These are phyloP conservation scores for Agrotis exclamationis DNA, from an alignment of 2,888 invertebrate genomes.

Conservation along the genomic window DNA sequence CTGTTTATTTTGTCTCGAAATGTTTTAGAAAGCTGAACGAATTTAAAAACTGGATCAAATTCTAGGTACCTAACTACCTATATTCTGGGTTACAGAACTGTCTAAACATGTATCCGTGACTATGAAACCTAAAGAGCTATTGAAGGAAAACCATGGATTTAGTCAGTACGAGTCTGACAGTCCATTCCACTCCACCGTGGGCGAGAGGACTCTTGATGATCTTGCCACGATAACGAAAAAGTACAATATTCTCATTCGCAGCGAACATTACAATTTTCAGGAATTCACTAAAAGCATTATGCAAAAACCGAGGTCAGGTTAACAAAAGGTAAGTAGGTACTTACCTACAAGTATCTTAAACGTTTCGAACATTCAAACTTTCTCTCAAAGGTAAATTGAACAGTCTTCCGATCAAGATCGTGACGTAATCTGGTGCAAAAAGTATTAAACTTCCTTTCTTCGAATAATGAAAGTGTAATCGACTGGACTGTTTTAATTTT, in stretches of 20 bases:
- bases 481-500: conserved; percentile 33
- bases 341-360: conserved; percentile 16
- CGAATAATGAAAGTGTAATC: conserved; percentile 56
- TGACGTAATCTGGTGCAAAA: conserved; percentile 62
- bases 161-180: too few relatives aligned
- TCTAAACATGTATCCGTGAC: too few relatives aligned
- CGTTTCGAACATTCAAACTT: conserved; percentile 50
- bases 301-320: conserved; percentile 8
- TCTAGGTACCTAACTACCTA: background rate
- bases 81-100: too few relatives aligned
- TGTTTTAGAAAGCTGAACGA: conserved; percentile 28
- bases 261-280: conserved; percentile 14
- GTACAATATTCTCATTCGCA: background rate
- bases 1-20: conserved; percentile 33
- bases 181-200: too few relatives aligned
- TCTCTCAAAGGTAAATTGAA: conserved; percentile 55
- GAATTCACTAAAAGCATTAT: conserved; percentile 12
- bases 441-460: conserved; percentile 63
- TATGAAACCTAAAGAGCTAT: too few relatives aligned
- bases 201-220: too few relatives aligned
- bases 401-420: conserved; percentile 48
- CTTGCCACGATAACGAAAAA: too few relatives aligned
- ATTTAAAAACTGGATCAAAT: background rate
- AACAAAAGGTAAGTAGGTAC: conserved; percentile 25
- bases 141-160: too few relatives aligned